These are phyloP conservation scores for Oceanites oceanicus DNA, from an alignment of 2,113 vertebrate genomes.

Conservation along the genomic window DNA sequence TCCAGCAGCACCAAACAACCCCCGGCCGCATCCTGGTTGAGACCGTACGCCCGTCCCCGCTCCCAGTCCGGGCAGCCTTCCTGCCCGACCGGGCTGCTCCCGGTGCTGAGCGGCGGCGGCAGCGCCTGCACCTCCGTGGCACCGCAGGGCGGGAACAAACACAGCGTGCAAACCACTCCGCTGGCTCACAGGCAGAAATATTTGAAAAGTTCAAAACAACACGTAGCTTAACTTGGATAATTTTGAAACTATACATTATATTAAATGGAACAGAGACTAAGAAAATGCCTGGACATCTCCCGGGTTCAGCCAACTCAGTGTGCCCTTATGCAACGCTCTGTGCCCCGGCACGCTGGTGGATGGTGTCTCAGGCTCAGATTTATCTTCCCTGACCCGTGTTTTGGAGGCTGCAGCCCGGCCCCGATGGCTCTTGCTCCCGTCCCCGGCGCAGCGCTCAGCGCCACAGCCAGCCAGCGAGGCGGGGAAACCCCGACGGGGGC, in stretches of 20 bases:
- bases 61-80: not conserved
- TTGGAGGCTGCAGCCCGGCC: not conserved
- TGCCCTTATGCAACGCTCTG: too few relatives aligned
- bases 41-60: accelerated
- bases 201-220: not conserved
- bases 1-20: not conserved
- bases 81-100: not conserved
- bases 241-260: not conserved
- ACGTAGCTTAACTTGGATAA: not conserved
- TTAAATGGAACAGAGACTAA: not conserved
- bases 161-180: not conserved
- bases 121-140: not conserved
- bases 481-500: not conserved
- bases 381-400: not conserved
- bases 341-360: not conserved
- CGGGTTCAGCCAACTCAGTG: not conserved
- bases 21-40: not conserved
- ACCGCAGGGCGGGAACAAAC: accelerated
- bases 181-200: not conserved
- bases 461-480: not conserved
- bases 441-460: not conserved
- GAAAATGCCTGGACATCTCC: not conserved
- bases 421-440: not conserved
- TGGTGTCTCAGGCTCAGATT: not conserved
- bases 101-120: not conserved